Percentiles rank a stretch among this genome's conserved stretches.
Evolutionary conservation across 2,888 invertebrate genomes (phyloP).

Genomic region (Sinelater perroti): DNA sequence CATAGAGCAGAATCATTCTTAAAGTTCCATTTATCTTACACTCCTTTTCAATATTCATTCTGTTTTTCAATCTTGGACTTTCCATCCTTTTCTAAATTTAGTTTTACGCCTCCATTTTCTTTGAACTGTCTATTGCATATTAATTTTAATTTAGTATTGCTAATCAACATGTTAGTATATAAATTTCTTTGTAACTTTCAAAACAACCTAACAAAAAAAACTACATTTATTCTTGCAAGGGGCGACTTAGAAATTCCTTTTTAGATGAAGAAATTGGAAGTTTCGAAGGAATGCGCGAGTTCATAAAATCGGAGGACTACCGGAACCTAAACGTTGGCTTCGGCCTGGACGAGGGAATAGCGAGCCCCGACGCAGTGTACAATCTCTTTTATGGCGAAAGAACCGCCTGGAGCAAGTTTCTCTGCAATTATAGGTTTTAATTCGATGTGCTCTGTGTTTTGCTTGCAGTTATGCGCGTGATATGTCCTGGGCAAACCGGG

Average conservation of each 20-base stretch:
- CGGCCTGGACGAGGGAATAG: conserved; percentile 88
- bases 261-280: conserved; percentile 92
- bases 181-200: no score
- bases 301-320: conserved; percentile 79
- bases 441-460: background rate
- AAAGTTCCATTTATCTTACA: background rate
- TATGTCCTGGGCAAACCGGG: conserved; percentile 83
- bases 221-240: no score
- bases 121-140: no score
- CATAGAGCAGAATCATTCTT: background rate
- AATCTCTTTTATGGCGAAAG: conserved; percentile 79
- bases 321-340: conserved; percentile 82
- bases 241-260: no score
- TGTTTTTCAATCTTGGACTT: no score
- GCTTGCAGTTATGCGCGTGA: conserved; percentile 75
- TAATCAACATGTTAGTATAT: no score
- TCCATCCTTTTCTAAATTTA: no score
- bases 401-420: conserved; percentile 81
- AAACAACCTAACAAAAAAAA: no score
- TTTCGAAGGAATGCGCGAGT: conserved; percentile 79
- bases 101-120: no score
- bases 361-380: conserved; percentile 72
- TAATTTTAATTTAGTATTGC: no score
- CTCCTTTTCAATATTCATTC: background rate
- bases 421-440: no score